These are phyloP conservation scores for Cyprinodon diabolis DNA, from an alignment of 2,797 vertebrate species.

Conservation along the genomic window DNA sequence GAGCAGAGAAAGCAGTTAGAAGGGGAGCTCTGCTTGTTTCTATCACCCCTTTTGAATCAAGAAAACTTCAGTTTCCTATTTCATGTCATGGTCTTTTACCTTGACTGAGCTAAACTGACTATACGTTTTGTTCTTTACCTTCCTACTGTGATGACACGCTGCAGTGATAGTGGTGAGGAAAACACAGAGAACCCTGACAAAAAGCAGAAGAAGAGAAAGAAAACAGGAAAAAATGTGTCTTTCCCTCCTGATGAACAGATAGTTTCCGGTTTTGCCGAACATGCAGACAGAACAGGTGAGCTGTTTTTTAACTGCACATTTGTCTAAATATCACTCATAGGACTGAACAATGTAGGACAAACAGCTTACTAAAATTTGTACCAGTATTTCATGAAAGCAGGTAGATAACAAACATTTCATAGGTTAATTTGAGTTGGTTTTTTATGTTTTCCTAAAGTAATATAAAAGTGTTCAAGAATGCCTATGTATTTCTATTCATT, in stretches of 20 bases:
- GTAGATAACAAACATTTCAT: neutral
- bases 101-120: slow-evolving; percentile 21
- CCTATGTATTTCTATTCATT: slow-evolving; percentile 43
- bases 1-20: slow-evolving; percentile 32
- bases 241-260: slow-evolving; percentile 82
- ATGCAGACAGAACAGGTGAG: slow-evolving; percentile 65
- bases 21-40: slow-evolving; percentile 13
- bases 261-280: slow-evolving; percentile 78
- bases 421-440: neutral
- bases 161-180: slow-evolving; percentile 51
- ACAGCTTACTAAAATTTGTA: neutral
- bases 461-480: neutral
- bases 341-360: neutral
- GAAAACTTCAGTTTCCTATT: slow-evolving; percentile 10
- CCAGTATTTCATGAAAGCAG: neutral
- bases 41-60: slow-evolving; percentile 15
- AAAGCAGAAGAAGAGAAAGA: slow-evolving; percentile 56
- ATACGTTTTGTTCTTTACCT: neutral
- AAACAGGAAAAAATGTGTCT: slow-evolving; percentile 76
- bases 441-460: slow-evolving; percentile 30
- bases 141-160: slow-evolving; percentile 61
- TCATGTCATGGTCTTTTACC: slow-evolving; percentile 2
- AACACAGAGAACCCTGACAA: slow-evolving; percentile 20
- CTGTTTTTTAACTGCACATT: slow-evolving; percentile 12
- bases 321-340: neutral